phyloP scores from a whole-genome alignment of 2,113 vertebrate genomes.

The Neoarius graeffei region DNA sequence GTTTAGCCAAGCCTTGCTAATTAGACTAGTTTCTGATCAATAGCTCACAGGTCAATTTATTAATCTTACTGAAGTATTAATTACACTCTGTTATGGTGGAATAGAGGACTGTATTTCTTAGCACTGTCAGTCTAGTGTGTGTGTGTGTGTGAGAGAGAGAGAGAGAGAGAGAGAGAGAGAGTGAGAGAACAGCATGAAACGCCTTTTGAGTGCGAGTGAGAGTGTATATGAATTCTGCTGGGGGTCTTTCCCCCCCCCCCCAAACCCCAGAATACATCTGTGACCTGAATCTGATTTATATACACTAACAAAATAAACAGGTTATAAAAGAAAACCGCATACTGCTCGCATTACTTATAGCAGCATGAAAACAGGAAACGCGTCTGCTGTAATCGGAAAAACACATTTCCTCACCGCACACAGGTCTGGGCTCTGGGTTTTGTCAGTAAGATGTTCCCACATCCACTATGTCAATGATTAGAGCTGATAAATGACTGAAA shows the following conservation, averaged over 20 bases:
- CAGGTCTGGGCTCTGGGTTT: neutral
- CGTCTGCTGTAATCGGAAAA: neutral
- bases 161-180: neutral
- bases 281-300: slow-evolving; percentile 51
- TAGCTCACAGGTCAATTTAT: slow-evolving; percentile 19
- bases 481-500: neutral
- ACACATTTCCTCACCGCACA: neutral
- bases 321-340: neutral
- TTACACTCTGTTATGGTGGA: slow-evolving; percentile 27
- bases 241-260: neutral
- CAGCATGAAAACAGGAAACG: slow-evolving; percentile 10
- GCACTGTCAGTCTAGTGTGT: slow-evolving; percentile 31
- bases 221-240: slow-evolving; percentile 14
- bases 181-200: slow-evolving; percentile 1
- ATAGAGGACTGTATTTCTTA: slow-evolving; percentile 38
- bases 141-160: slow-evolving; percentile 14
- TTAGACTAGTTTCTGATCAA: slow-evolving; percentile 50
- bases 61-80: slow-evolving; percentile 25
- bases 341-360: neutral
- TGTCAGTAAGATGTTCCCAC: neutral
- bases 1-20: slow-evolving; percentile 38
- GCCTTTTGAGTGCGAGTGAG: slow-evolving; percentile 14
- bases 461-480: neutral
- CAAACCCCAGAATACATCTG: neutral
- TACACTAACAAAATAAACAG: slow-evolving; percentile 50